Base-by-base conservation (phyloP, 2,113 vertebrate species). In the Orycteropus afer region DNA sequence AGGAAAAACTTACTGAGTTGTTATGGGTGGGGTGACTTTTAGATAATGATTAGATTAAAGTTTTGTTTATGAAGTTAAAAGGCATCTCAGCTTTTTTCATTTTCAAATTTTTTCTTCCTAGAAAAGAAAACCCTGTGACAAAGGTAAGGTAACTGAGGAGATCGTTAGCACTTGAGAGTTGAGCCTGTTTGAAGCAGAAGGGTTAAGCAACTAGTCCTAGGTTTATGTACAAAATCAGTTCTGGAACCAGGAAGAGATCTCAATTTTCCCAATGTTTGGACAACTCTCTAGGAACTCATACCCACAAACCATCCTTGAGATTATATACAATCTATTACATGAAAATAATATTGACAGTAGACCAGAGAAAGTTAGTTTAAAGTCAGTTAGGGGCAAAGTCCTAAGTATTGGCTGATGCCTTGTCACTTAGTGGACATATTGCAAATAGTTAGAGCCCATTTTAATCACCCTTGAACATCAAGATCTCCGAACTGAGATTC, bases 81-180 rank as follows among this genome's bases (percentile, higher is more conserved):
- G 96, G 88, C 95, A 96, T 97, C 95, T 97, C 86, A 93, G 74
- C 65, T 93, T 96, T 89, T 78, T 82, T 51, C 76, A 69, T 74
- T 95, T 96, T 86, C 95, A 55, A 53, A 45, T 89, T 91, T 93
- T 37, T 71, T 86, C 74, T 96, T 93, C 74, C 22, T 96, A 95
- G 47, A 93, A 87, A 97, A 96, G 78, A 93, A 96, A 83, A 96
- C 92, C 97, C 97, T 97, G 97, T 97, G 93, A 83, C 32, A 40
- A 78, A 69, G 82, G 67, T 55, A 67, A 95, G 83, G 90, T 61
- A 63, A 87, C 90, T 61, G 65, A 88, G 90, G 74, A 45, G 6
- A 74, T 74, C 15, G 47, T 89, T 81, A 96, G 96, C 93, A 96
- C 95, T 95, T 94, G 37, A 32, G 15, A 37, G 55, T 65, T 74